Conservation (phyloP, 2,797 vertebrate species). For the Nyctalus aviator region DNA sequence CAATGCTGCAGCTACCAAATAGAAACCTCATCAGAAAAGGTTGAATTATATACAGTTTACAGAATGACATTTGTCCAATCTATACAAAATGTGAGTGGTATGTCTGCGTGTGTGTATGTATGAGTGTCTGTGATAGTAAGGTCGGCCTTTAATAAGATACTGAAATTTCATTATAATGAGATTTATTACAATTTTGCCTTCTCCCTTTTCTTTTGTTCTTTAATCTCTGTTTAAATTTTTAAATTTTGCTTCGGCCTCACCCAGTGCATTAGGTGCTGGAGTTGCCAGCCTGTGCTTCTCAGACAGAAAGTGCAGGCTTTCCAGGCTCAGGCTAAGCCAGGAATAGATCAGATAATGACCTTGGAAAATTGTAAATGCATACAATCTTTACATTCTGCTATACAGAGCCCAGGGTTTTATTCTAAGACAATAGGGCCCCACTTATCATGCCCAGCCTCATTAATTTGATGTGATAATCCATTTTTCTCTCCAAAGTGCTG, state of each 20-base stretch:
- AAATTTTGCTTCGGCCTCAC: neutral
- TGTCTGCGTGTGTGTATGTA: neutral
- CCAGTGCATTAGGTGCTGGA: neutral
- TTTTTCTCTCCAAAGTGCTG: slow-evolving; percentile 58
- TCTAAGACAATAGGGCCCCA: neutral
- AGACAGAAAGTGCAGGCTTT: neutral
- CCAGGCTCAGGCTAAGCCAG: neutral
- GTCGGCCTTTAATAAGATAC: neutral
- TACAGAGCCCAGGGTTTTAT: slow-evolving; percentile 12
- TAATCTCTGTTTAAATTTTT: neutral
- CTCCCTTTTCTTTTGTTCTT: neutral
- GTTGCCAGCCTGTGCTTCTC: neutral
- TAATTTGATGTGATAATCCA: slow-evolving; percentile 54
- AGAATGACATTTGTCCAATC: slow-evolving; percentile 39
- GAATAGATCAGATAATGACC: neutral
- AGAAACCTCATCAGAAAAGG: slow-evolving; percentile 22
- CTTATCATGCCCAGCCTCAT: neutral
- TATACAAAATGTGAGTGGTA: neutral
- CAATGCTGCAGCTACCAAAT: slow-evolving; percentile 23
- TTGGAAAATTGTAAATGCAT: neutral
- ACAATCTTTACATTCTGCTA: slow-evolving; percentile 3
- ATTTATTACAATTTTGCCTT: neutral
- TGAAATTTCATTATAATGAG: slow-evolving; percentile 4
- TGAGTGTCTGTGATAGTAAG: neutral
- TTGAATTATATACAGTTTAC: neutral